Evolutionary conservation across 1,140 invertebrate species (phyloP).

Genomic region (Neomicropteryx cornuta): DNA sequence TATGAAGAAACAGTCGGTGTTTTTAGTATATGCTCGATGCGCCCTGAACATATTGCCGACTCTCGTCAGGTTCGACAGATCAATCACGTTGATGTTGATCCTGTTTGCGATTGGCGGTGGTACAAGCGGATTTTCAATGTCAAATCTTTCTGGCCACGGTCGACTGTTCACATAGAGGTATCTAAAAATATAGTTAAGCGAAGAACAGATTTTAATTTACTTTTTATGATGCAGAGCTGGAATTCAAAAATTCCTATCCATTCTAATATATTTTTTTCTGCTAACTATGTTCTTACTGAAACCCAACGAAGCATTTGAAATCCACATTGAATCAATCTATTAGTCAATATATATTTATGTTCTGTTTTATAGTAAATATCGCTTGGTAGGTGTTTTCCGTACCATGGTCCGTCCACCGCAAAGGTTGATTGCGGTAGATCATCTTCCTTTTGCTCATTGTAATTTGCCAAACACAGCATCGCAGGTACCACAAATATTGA

Average conservation of each 20-base stretch:
- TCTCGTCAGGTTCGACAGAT: conserved; percentile 64
- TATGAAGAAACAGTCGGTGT: conserved; percentile 84
- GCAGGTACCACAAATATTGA: too few species aligned
- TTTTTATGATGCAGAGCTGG: background rate
- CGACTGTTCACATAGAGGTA: conserved; percentile 81
- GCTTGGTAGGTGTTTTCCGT: too few species aligned
- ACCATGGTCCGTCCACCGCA: too few species aligned
- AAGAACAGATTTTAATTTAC: background rate
- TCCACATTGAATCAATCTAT: background rate
- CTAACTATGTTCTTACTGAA: background rate
- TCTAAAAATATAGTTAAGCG: conserved; percentile 30
- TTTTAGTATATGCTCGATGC: conserved; percentile 78
- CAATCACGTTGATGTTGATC: conserved; percentile 85
- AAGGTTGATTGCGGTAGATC: too few species aligned
- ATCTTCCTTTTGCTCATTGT: too few species aligned
- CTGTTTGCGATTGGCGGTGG: conserved; percentile 85
- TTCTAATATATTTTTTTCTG: background rate
- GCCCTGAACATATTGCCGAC: conserved; percentile 75
- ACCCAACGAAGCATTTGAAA: too few species aligned
- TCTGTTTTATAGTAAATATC: too few species aligned
- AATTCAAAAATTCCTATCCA: background rate
- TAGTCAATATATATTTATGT: conserved; percentile 2
- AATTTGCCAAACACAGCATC: too few species aligned
- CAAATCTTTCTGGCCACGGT: conserved; percentile 72
- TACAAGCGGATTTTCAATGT: conserved; percentile 65